Conservation (phyloP, 2,888 invertebrate genomes). For the Meiosimyza decipiens region DNA sequence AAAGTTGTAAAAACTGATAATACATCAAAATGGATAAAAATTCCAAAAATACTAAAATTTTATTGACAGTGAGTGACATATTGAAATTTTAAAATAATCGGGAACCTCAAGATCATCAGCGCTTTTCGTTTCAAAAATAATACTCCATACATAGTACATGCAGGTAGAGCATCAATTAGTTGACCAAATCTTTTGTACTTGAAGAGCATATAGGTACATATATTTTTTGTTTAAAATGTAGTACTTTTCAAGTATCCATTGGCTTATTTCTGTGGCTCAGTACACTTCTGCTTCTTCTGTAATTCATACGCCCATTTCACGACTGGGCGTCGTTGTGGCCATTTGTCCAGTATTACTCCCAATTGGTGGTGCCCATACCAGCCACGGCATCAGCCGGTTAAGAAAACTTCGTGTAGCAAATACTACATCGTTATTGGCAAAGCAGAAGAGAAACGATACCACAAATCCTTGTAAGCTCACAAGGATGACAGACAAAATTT, state of each 20-base stretch:
- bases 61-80: no score
- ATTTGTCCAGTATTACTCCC: constrained; percentile 64
- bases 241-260: neutral
- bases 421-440: constrained; percentile 80
- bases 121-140: no score
- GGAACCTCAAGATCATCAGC: no score
- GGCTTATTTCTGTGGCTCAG: neutral
- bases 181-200: no score
- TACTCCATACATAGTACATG: no score
- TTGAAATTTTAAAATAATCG: no score
- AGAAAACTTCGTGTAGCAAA: constrained; percentile 68
- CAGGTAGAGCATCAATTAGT: no score
- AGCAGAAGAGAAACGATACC: constrained; percentile 78
- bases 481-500: constrained; percentile 74
- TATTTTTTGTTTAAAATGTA: no score
- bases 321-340: constrained; percentile 66
- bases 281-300: neutral
- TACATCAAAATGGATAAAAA: no score
- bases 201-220: no score
- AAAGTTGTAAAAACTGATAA: no score
- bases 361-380: constrained; percentile 61
- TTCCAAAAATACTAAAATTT: no score
- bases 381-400: constrained; percentile 63
- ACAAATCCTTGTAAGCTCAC: constrained; percentile 81
- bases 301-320: constrained; percentile 64